Conservation (phyloP, 2,113 vertebrate genomes). For the Phasianus colchicus region DNA sequence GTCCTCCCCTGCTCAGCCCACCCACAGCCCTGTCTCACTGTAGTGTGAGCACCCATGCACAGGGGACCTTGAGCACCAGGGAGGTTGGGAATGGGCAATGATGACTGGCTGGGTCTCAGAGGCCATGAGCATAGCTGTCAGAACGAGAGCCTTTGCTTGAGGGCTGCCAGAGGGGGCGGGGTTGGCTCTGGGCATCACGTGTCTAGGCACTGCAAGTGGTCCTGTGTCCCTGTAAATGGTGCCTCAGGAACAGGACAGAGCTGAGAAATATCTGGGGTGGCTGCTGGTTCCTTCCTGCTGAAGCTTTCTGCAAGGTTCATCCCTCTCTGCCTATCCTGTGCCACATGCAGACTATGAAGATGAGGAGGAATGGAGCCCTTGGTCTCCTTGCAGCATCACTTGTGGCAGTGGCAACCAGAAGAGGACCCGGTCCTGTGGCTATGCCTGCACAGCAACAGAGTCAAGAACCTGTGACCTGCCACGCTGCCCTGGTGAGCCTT, state of each 20-base stretch:
- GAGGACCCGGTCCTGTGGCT: constrained; percentile 88
- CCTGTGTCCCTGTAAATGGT: not conserved
- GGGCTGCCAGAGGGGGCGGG: fast-evolving
- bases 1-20: not conserved
- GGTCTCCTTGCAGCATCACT: constrained; percentile 89
- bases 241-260: not conserved
- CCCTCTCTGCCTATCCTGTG: constrained; percentile 15
- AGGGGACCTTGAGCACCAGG: not conserved
- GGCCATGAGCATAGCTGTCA: not conserved
- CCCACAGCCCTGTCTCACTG: fast-evolving
- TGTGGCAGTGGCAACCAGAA: constrained; percentile 87
- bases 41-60: not conserved
- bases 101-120: not conserved
- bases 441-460: constrained; percentile 86
- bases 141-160: not conserved
- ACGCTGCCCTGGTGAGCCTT: constrained; percentile 84
- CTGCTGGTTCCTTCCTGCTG: not conserved
- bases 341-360: constrained; percentile 80
- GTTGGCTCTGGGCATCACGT: fast-evolving
- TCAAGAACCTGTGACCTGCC: constrained; percentile 84
- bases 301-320: not conserved
- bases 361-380: constrained; percentile 89
- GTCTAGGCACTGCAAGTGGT: fast-evolving
- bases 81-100: fast-evolving
- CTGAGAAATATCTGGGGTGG: not conserved